These are phyloP conservation scores for Cataglyphis albicans DNA, from an alignment of 2,888 invertebrate species.

Conservation along the genomic window DNA sequence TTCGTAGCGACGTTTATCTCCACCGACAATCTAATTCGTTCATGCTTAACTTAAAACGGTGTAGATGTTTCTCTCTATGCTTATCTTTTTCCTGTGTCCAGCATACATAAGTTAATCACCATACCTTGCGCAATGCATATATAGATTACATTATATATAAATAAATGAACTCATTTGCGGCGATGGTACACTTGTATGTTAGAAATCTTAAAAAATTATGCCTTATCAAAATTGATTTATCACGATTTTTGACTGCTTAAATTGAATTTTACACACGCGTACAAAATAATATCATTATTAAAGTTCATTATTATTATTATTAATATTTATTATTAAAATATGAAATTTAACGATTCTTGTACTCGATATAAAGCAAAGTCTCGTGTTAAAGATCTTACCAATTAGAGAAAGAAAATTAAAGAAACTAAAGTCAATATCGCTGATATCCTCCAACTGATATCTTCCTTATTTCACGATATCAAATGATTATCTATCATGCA, in stretches of 20 bases:
- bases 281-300: not conserved
- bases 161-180: not conserved
- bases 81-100: not conserved
- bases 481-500: conserved; percentile 58
- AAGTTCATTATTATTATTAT: not conserved
- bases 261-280: not conserved
- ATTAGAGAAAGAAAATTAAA: not conserved
- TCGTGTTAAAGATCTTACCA: not conserved
- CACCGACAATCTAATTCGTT: conserved; percentile 35
- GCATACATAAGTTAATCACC: not conserved
- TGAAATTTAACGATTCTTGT: not conserved
- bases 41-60: conserved; percentile 16
- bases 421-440: not conserved
- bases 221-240: not conserved
- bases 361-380: not conserved
- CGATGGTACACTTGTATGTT: not conserved
- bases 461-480: conserved; percentile 69
- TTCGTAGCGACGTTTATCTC: conserved; percentile 35
- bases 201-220: not conserved
- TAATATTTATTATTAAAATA: not conserved
- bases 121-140: not conserved
- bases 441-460: conserved; percentile 58
- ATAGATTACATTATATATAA: not conserved
- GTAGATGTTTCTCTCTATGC: not conserved
- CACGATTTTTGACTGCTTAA: not conserved